These are phyloP conservation scores for Sapajus apella DNA, from an alignment of 2,113 vertebrate species.

Conservation along the genomic window DNA sequence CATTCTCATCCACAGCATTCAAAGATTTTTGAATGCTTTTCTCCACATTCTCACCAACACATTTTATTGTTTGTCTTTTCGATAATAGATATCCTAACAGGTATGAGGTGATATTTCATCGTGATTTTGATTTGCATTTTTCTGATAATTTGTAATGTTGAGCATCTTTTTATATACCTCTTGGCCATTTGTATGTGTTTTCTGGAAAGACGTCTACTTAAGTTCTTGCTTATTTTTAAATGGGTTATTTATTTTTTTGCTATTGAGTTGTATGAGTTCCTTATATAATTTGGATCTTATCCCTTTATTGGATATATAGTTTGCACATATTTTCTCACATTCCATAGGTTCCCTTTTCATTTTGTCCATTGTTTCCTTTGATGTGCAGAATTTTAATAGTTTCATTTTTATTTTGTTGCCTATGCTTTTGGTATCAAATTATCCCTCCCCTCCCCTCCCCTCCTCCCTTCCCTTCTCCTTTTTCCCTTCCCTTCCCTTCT, in stretches of 20 bases:
- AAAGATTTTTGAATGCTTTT: not conserved
- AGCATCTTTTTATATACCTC: not conserved
- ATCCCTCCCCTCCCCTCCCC: too few relatives aligned
- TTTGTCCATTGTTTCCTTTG: not conserved
- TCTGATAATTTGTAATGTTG: not conserved
- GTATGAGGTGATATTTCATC: not conserved
- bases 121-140: not conserved
- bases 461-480: too few relatives aligned
- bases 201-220: not conserved
- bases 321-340: not conserved
- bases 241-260: not conserved
- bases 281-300: not conserved
- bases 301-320: not conserved
- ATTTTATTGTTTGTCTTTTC: not conserved
- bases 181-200: not conserved
- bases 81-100: not conserved
- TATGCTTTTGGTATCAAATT: not conserved
- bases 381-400: not conserved
- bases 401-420: not conserved
- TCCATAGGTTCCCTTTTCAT: not conserved
- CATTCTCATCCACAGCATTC: not conserved
- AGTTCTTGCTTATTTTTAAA: not conserved
- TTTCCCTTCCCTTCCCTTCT: too few relatives aligned
- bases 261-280: not conserved
- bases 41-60: not conserved